Evolutionary conservation across 2,888 invertebrate species (phyloP).

Genomic region (Andrena chrysosceles): DNA sequence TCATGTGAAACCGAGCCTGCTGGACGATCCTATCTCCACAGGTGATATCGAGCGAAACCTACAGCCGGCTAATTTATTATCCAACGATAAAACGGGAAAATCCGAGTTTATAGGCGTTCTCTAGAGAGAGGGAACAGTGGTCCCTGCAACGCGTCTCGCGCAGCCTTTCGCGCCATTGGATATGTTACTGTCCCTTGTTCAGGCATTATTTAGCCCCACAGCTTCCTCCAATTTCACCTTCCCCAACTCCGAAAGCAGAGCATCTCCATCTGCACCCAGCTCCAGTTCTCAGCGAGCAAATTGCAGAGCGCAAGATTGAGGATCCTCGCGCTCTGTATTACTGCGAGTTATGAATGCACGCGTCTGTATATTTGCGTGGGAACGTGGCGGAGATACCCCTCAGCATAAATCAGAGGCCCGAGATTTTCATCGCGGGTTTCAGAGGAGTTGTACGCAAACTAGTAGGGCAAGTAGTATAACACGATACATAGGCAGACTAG

Average conservation of each 20-base stretch:
- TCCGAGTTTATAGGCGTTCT: not conserved
- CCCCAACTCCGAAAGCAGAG: not conserved
- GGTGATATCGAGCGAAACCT: not conserved
- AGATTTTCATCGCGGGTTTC: too few species aligned
- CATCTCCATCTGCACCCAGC: not conserved
- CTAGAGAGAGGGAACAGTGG: not conserved
- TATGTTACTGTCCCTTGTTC: not conserved
- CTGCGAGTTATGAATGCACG: not conserved
- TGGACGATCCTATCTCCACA: not conserved
- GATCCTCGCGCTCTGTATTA: not conserved
- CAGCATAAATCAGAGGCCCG: too few species aligned
- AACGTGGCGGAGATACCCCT: not conserved
- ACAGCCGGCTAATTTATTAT: not conserved
- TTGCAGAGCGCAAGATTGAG: not conserved
- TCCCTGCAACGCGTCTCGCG: not conserved
- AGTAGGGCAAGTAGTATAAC: too few species aligned
- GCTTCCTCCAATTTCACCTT: not conserved
- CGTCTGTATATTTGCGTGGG: too few species aligned
- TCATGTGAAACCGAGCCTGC: not conserved
- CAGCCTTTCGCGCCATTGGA: not conserved
- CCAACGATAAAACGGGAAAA: conserved; percentile 15
- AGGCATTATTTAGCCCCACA: not conserved
- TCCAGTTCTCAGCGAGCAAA: not conserved
- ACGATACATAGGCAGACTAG: too few species aligned
- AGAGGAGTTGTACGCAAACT: too few species aligned